Evolutionary conservation across 2,888 invertebrate species (phyloP), one percentile per base, ranked within the genome.

Genomic region (Sarcophaga subvicina): DNA sequence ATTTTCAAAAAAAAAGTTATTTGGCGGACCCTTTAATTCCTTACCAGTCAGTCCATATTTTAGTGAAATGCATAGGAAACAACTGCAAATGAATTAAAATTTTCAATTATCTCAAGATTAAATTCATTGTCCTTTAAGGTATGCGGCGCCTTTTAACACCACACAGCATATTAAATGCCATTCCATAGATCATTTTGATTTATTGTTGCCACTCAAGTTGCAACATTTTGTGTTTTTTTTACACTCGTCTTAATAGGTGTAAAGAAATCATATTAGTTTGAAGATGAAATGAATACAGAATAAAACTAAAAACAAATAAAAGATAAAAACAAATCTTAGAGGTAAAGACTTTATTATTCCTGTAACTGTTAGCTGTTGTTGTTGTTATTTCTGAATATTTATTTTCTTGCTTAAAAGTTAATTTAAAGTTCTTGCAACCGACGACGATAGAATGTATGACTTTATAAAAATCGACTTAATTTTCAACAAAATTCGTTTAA

Each of bases 391-490:
- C 5, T 37, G 54, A 54, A 75, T 64, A 63, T 72, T 69, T 77
- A 73, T 73, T 63, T 73, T 77, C 49, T 77, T 78, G 81, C 78
- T 84, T 78, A 78, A 37, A 78, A 87, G 87, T 84, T 81, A 87
- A 87, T 87, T 87, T 84, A 83, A 87, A 87, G 87, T 87, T 87
- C 77, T 81, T 71, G 37, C 78, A 75, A 76, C 78, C 79, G 20
- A n/a, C 37, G 37, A 10, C 10, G 8, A 59, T 71, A 76, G 64
- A 81, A 87, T 75, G 37, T 37, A 37, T 2, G 37, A 83, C 79
- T 81, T 76, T 79, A 79, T 25, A 76, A 77, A 86, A 80, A 77
- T 80, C 83, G 64, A 80, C 80, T 81, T 79, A 60, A 83, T 77
- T 86, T 83, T 66, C 66, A 80, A 59, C 62, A 85, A 85, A 54